phyloP scores from a whole-genome alignment of 2,888 invertebrate genomes.

The Hipparchia semele region DNA sequence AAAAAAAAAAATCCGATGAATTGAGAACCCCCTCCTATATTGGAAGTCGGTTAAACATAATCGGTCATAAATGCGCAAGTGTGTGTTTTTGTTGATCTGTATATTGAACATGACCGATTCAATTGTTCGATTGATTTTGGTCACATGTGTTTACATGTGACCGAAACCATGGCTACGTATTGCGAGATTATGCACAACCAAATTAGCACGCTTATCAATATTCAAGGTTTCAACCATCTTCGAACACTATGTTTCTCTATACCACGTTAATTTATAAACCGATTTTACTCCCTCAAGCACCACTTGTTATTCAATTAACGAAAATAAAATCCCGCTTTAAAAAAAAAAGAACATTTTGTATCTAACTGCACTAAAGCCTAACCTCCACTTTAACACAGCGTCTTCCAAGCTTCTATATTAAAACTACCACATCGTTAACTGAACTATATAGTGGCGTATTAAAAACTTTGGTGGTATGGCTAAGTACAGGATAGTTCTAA shows the following conservation, averaged over 20 bases:
- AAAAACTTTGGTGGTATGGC: no score
- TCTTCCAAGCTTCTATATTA: conserved; percentile 48
- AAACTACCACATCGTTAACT: conserved; percentile 13
- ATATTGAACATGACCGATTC: no score
- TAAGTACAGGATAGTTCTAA: no score
- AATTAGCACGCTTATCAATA: background rate
- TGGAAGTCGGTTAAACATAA: no score
- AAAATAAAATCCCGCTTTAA: conserved; percentile 23
- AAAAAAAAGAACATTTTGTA: conserved; percentile 50
- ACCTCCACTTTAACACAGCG: conserved; percentile 61
- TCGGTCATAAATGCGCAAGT: no score
- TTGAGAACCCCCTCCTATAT: no score
- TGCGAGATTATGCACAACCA: background rate
- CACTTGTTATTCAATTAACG: conserved; percentile 72
- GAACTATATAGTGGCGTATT: no score
- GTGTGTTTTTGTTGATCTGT: no score
- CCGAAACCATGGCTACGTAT: no score
- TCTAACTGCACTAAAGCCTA: conserved; percentile 63
- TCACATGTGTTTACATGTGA: no score
- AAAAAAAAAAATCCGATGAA: no score
- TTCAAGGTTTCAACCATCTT: background rate
- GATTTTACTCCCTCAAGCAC: conserved; percentile 56
- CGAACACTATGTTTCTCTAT: conserved; percentile 1
- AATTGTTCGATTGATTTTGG: no score
- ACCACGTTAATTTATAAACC: conserved; percentile 21